Conservation (phyloP, 2,113 vertebrate genomes). For the Gracilinanus agilis region DNA sequence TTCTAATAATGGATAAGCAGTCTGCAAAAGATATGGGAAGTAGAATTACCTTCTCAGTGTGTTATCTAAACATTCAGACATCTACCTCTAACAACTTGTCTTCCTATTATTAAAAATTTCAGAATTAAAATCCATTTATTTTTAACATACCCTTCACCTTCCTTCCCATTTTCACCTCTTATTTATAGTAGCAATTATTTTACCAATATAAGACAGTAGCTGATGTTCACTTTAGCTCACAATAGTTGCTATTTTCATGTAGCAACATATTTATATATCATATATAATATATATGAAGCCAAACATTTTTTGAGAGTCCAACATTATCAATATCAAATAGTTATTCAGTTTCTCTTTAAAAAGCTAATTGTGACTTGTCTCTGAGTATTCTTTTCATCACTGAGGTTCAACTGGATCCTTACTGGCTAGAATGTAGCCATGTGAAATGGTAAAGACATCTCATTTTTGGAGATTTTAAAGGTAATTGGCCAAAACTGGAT, state of each 20-base stretch:
- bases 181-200: not conserved
- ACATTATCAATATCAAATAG: not conserved
- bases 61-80: not conserved
- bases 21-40: not conserved
- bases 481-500: no score
- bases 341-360: constrained; percentile 25
- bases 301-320: constrained; percentile 34
- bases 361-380: constrained; percentile 5
- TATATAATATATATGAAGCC: not conserved
- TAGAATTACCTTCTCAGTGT: not conserved
- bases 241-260: no score
- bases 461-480: not conserved
- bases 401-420: not conserved
- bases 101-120: not conserved
- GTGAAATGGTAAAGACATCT: not conserved
- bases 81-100: not conserved
- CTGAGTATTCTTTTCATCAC: constrained; percentile 1
- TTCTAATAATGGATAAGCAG: not conserved
- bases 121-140: not conserved
- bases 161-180: not conserved
- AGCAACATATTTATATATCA: constrained; percentile 2
- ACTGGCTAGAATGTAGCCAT: not conserved
- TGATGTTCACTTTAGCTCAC: not conserved
- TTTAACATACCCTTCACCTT: not conserved
- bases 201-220: not conserved